A percentile compares a stretch with the other conserved stretches of the same genome.
These are phyloP conservation scores for Brachionus calyciflorus DNA, from an alignment of 1,140 invertebrate species.

Conservation along the genomic window DNA sequence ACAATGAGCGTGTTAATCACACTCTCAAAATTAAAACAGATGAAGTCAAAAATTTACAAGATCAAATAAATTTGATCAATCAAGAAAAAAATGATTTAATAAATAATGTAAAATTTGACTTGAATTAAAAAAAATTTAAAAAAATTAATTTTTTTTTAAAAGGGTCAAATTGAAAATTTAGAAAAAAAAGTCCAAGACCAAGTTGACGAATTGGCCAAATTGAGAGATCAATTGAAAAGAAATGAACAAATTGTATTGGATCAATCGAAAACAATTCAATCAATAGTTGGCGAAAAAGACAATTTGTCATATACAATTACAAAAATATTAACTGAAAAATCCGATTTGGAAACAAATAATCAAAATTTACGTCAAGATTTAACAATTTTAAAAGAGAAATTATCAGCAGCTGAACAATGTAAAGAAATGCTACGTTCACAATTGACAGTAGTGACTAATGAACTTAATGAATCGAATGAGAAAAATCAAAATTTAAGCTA, in stretches of 20 bases:
- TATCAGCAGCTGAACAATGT: slow-evolving; percentile 14
- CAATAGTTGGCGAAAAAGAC: slow-evolving; percentile 29
- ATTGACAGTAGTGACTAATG: not conserved
- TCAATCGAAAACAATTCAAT: slow-evolving; percentile 25
- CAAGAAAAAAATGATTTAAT: too few relatives aligned
- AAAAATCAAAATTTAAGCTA: not conserved
- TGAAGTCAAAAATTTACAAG: slow-evolving; percentile 26
- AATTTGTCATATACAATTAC: slow-evolving; percentile 14
- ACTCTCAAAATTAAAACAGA: slow-evolving; percentile 30
- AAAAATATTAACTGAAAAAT: slow-evolving; percentile 24
- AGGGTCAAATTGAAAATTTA: too few relatives aligned
- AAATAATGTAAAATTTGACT: too few relatives aligned
- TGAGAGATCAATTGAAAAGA: too few relatives aligned
- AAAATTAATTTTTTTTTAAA: too few relatives aligned
- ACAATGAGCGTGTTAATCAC: not conserved
- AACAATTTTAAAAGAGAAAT: slow-evolving; percentile 6
- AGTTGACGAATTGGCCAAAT: too few relatives aligned
- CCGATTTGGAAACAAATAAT: not conserved
- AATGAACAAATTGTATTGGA: too few relatives aligned
- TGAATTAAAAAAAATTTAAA: too few relatives aligned
- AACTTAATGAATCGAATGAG: not conserved
- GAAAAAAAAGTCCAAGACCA: too few relatives aligned
- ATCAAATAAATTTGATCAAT: not conserved
- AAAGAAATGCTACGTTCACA: slow-evolving; percentile 45
- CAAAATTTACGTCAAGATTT: slow-evolving; percentile 19